Percentiles rank a stretch among this genome's conserved stretches.
These are phyloP conservation scores for Silurus lanzhouensis DNA, from an alignment of 2,797 vertebrate genomes.

Conservation along the genomic window DNA sequence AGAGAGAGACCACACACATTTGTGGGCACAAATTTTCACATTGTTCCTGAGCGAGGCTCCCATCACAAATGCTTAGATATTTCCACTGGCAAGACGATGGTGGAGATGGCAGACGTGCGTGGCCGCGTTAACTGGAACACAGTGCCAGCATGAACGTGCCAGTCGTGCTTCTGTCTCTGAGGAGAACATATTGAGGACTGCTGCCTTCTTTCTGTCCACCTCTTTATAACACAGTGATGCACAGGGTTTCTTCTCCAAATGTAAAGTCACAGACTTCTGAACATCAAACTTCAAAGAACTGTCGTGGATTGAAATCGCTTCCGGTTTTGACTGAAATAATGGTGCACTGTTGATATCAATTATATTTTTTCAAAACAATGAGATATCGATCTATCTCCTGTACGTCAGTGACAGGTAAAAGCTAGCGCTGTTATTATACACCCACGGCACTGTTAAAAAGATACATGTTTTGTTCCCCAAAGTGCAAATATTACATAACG, in stretches of 20 bases:
- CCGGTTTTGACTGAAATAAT: slow-evolving; percentile 1
- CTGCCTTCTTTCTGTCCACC: slow-evolving; percentile 36
- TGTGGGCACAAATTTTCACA: slow-evolving; percentile 30
- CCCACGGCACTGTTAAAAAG: background rate
- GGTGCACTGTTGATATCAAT: slow-evolving; percentile 6
- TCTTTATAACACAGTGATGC: slow-evolving; percentile 41
- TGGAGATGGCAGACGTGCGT: slow-evolving; percentile 46
- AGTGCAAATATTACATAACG: slow-evolving; percentile 12
- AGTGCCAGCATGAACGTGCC: slow-evolving; percentile 34
- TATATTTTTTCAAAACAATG: slow-evolving; percentile 21
- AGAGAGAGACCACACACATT: background rate
- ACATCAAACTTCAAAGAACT: slow-evolving; percentile 9
- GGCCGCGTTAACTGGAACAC: slow-evolving; percentile 44
- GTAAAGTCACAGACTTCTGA: slow-evolving; percentile 37
- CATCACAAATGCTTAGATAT: slow-evolving; percentile 47
- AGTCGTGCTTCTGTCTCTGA: slow-evolving; percentile 40
- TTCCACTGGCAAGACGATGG: slow-evolving; percentile 42
- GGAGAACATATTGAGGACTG: slow-evolving; percentile 45
- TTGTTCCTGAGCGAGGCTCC: slow-evolving; percentile 39
- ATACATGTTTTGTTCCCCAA: background rate
- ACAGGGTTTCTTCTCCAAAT: slow-evolving; percentile 30
- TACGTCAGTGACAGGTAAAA: slow-evolving; percentile 9
- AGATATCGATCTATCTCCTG: slow-evolving; percentile 30
- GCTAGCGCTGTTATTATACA: slow-evolving; percentile 1
- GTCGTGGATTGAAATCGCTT: background rate